These are phyloP conservation scores for Oophaga sylvatica DNA, from an alignment of 2,797 vertebrate species.

Conservation along the genomic window DNA sequence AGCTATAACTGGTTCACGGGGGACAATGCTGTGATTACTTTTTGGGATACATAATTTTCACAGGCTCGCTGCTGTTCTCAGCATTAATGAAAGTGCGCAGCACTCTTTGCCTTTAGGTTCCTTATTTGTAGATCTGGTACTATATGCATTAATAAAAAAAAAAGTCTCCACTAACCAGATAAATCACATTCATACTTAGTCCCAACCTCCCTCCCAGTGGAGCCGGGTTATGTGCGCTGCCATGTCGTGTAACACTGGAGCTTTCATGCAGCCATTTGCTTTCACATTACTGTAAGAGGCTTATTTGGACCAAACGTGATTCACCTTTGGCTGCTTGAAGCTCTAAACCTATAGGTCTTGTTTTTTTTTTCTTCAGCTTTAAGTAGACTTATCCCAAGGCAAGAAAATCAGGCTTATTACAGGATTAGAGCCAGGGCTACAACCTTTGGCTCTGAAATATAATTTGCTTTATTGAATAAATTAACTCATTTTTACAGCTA, in stretches of 20 bases:
- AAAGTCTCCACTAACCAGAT: not conserved
- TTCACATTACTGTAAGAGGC: not conserved
- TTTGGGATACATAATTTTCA: not conserved
- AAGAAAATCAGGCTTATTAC: conserved; percentile 19
- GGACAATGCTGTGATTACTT: not conserved
- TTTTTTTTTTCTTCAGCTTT: not conserved
- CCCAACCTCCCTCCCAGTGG: too few species aligned
- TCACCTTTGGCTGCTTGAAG: not conserved
- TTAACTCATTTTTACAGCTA: not conserved
- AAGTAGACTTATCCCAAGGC: conserved; percentile 21
- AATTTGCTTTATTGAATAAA: conserved; percentile 6
- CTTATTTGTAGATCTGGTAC: not conserved
- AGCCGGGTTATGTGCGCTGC: too few species aligned
- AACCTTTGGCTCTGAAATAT: not conserved
- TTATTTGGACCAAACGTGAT: not conserved
- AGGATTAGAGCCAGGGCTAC: conserved; percentile 11
- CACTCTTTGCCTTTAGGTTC: not conserved
- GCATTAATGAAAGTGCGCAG: not conserved
- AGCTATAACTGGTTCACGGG: too few species aligned
- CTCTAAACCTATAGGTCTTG: conserved; percentile 1
- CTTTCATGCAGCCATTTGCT: not conserved
- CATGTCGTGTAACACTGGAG: not conserved
- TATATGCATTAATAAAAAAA: not conserved
- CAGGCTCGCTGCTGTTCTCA: not conserved
- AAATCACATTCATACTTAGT: not conserved